Percentiles rank a stretch among this genome's conserved stretches.
Evolutionary conservation across 2,113 vertebrate species (phyloP).

Genomic region (Heterochromis multidens): DNA sequence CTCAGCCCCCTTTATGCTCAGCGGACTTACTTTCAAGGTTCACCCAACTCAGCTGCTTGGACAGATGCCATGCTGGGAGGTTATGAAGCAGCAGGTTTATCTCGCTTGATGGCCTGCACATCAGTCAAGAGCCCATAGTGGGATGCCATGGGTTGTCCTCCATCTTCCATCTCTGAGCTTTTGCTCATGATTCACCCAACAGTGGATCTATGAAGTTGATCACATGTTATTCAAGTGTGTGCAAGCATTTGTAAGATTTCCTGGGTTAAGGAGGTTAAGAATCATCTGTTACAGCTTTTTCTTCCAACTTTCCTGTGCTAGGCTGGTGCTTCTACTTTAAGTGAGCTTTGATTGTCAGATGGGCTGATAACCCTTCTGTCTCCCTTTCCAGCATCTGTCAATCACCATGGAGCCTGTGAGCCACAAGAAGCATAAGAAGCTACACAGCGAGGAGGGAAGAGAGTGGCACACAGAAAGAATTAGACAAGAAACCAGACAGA

Average conservation of each 20-base stretch:
- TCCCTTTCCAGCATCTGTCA: conserved; percentile 49
- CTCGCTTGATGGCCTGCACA: not conserved
- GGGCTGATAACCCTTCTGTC: conserved; percentile 59
- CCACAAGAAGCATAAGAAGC: conserved; percentile 12
- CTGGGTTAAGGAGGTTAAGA: not conserved
- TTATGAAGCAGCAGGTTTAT: not conserved
- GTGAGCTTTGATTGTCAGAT: conserved; percentile 64
- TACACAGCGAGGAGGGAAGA: conserved; percentile 23
- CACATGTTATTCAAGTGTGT: not conserved
- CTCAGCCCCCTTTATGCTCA: conserved; percentile 3
- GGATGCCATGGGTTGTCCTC: not conserved
- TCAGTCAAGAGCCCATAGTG: conserved; percentile 1
- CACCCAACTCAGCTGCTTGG: conserved; percentile 14
- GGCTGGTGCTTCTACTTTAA: conserved; percentile 15
- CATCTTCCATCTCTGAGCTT: not conserved
- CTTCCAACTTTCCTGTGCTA: not conserved
- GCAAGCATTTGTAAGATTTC: not conserved
- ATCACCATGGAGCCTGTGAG: conserved; percentile 29
- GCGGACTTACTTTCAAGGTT: not conserved
- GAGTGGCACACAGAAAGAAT: conserved; percentile 10
- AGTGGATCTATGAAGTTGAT: not conserved
- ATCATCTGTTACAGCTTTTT: not conserved
- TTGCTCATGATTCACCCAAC: not conserved
- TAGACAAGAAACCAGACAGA: not conserved
- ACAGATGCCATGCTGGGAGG: conserved; percentile 13